Evolutionary conservation across 1,140 invertebrate genomes (phyloP), one percentile per base, ranked within the genome.

Genomic region (Tetragonula clypearis): DNA sequence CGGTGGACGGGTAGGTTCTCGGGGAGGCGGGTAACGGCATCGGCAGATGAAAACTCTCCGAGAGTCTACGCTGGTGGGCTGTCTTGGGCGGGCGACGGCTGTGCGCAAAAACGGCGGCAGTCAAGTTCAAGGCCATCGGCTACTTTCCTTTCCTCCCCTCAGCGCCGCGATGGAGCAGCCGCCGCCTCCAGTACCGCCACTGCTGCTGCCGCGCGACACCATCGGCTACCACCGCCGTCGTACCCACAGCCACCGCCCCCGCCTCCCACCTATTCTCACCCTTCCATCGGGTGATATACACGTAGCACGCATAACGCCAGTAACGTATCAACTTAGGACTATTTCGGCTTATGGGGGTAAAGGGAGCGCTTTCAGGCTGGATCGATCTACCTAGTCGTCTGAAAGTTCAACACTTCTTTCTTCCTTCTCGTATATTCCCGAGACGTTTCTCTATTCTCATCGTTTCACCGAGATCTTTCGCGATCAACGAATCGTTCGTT

Each of bases 61-160:
- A 75, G 77, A 56, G 87, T 88, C 87, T 88, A 91, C 89, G 91
- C 88, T 82, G 91, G 89, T 92, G 92, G 88, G 86, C 88, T 87
- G 91, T 91, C 90, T 92, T 90, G 84, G 89, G 87, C 86, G 86
- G 85, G 78, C 86, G 89, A 86, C 85, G 87, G 87, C 84, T 91
- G 87, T 87, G 90, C 85, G 89, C 88, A 90, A 90, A 92, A 92
- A 92, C 82, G 90, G 82, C 86, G 90, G 86, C 91, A 93, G 91
- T 92, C 91, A 93, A 93, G 92, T 93, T 93, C 92, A 93, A 93
- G 92, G 92, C 92, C 91, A 90, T 68, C 72, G 65, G 53, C 76
- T 72, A 56, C 74, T 79, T 49, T 60, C 15, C 68, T 71, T 69
- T 26, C 1, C 73, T 41, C 60, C 30, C 58, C 65, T 80, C 68